phyloP scores from a whole-genome alignment of 2,888 invertebrate genomes.

The Agrilus cyanescens region DNA sequence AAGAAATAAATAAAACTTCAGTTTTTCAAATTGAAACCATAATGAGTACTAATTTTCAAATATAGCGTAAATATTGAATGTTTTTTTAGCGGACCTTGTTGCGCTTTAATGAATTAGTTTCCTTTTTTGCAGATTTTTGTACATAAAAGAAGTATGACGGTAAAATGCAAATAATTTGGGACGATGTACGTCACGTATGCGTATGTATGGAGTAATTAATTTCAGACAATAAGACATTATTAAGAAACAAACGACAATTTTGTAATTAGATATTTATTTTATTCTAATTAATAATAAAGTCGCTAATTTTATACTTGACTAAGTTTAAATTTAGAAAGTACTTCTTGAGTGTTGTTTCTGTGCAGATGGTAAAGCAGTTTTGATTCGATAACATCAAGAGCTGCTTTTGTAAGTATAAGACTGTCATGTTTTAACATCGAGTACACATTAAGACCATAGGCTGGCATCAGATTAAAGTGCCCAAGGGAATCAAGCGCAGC shows the following conservation, averaged over 20 bases:
- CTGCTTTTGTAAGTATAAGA: constrained; percentile 72
- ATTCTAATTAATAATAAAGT: constrained; percentile 1
- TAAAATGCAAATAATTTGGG: no score
- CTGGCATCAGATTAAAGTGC: constrained; percentile 89
- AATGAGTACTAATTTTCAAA: no score
- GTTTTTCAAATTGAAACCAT: no score
- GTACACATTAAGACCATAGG: constrained; percentile 89
- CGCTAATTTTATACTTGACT: constrained; percentile 39
- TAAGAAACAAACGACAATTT: neutral
- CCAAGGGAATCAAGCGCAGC: constrained; percentile 65
- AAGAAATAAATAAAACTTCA: no score
- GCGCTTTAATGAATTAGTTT: no score
- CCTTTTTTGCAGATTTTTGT: no score
- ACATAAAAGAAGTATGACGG: no score
- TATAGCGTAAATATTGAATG: no score
- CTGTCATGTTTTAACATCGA: constrained; percentile 97
- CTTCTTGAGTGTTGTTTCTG: constrained; percentile 39
- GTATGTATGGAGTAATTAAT: neutral
- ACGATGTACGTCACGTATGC: no score
- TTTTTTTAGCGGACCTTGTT: no score
- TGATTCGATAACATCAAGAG: constrained; percentile 75
- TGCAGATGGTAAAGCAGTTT: constrained; percentile 59
- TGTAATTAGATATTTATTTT: constrained; percentile 7
- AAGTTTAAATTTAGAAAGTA: constrained; percentile 43
- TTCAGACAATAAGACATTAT: constrained; percentile 11